Conservation (phyloP, 2,113 vertebrate species). For the Rhadina sibilatrix region DNA sequence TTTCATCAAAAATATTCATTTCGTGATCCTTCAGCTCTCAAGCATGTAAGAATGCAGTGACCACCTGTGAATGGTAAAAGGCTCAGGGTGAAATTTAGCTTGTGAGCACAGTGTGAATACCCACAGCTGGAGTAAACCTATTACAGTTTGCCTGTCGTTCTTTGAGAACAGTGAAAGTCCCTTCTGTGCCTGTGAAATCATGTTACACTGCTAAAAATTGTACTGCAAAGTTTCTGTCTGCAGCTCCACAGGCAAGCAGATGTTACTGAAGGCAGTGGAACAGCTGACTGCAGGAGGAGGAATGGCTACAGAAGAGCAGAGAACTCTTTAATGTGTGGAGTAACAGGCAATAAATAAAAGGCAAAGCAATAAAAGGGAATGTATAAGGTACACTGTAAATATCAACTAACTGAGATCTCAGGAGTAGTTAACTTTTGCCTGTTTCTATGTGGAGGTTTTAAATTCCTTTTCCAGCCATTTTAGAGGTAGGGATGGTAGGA, state of each 20-base stretch:
- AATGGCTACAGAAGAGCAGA: background rate
- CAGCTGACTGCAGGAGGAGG: background rate
- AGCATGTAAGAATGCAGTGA: background rate
- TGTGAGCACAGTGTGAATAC: background rate
- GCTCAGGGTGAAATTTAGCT: background rate
- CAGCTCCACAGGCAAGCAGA: background rate
- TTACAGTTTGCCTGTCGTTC: background rate
- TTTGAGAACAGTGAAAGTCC: background rate
- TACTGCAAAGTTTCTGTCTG: background rate
- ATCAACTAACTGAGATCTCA: background rate
- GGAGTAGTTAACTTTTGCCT: background rate
- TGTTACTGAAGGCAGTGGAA: background rate
- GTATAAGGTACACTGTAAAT: background rate
- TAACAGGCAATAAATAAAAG: background rate
- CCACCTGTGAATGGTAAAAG: background rate
- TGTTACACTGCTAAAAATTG: background rate
- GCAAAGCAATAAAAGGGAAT: background rate
- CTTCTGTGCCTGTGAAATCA: background rate
- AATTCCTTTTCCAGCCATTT: background rate
- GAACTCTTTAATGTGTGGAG: background rate
- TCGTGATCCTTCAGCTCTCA: background rate
- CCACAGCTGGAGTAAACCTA: background rate
- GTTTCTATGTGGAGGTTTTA: background rate
- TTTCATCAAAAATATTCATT: background rate
- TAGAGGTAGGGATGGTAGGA: background rate